Conservation (phyloP, 2,797 vertebrate species). For the Lepilemur septentrionalis region DNA sequence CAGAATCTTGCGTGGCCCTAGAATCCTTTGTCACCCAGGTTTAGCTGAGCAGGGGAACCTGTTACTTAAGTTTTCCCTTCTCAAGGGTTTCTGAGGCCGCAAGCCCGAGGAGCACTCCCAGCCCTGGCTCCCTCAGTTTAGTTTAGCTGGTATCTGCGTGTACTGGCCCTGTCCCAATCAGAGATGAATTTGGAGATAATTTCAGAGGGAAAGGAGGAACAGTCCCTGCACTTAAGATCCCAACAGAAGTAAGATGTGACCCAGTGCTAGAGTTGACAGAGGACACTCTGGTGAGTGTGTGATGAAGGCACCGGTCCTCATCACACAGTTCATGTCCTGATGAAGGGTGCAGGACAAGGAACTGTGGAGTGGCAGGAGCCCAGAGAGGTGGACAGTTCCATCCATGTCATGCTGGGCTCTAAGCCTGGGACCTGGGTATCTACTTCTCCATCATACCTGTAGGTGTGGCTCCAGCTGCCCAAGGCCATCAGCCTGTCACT, state of each 20-base stretch:
- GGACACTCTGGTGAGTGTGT: fast-evolving
- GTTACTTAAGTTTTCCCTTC: background rate
- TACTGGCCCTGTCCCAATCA: background rate
- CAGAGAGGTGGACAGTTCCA: fast-evolving
- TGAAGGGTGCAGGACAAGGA: background rate
- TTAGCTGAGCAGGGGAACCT: background rate
- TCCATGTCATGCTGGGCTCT: fast-evolving
- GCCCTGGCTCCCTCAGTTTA: background rate
- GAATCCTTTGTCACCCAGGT: background rate
- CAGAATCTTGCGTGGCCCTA: background rate
- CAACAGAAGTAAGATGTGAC: background rate
- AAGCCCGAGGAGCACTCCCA: background rate
- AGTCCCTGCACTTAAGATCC: background rate
- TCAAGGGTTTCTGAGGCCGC: background rate
- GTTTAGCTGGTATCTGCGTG: background rate
- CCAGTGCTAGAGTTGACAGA: background rate
- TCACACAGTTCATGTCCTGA: no score
- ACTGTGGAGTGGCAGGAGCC: fast-evolving
- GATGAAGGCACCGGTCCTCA: fast-evolving
- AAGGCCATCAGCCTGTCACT: background rate
- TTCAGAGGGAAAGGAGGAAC: background rate
- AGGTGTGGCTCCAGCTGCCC: background rate
- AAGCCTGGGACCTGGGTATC: fast-evolving
- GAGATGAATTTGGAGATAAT: background rate
- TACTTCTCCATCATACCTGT: fast-evolving